A percentile compares a stretch with the other conserved stretches of the same genome.
phyloP scores from a whole-genome alignment of 2,888 invertebrate genomes.

The Hemistola chrysoprasaria region DNA sequence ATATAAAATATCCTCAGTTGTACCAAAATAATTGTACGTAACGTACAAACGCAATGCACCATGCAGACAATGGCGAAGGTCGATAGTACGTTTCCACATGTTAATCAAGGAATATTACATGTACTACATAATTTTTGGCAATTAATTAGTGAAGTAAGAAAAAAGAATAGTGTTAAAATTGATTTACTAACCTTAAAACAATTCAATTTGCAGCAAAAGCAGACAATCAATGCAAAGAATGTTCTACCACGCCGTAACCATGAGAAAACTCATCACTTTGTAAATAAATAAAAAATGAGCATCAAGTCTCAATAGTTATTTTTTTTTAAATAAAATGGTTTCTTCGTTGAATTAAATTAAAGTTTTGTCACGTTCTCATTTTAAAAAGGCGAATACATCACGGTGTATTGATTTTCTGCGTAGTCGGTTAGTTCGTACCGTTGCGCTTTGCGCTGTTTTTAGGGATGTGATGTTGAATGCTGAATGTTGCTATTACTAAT shows the following conservation, averaged over 20 bases:
- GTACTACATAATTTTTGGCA: background rate
- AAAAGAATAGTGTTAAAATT: conserved; percentile 27
- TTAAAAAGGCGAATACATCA: conserved; percentile 78
- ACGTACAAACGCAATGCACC: conserved; percentile 76
- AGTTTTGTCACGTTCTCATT: conserved; percentile 81
- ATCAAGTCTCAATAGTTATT: conserved; percentile 75
- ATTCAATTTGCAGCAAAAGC: conserved; percentile 69
- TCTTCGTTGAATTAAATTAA: conserved; percentile 71
- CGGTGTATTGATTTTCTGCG: conserved; percentile 79
- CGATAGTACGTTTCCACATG: conserved; percentile 61
- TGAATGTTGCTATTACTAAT: no score
- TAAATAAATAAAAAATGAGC: conserved; percentile 82
- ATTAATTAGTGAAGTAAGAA: conserved; percentile 3
- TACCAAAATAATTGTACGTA: conserved; percentile 35
- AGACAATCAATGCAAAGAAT: conserved; percentile 72
- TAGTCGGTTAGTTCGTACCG: conserved; percentile 39
- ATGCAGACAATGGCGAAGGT: conserved; percentile 82
- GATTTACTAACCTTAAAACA: conserved; percentile 70
- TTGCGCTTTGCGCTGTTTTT: conserved; percentile 11
- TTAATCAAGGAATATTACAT: conserved; percentile 29
- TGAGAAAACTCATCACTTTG: conserved; percentile 80
- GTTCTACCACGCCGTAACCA: conserved; percentile 81
- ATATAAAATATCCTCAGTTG: conserved; percentile 9
- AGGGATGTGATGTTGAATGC: no score
- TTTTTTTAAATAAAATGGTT: conserved; percentile 75